phyloP scores from a whole-genome alignment of 1,140 invertebrate genomes.

The Agrilus planipennis region DNA sequence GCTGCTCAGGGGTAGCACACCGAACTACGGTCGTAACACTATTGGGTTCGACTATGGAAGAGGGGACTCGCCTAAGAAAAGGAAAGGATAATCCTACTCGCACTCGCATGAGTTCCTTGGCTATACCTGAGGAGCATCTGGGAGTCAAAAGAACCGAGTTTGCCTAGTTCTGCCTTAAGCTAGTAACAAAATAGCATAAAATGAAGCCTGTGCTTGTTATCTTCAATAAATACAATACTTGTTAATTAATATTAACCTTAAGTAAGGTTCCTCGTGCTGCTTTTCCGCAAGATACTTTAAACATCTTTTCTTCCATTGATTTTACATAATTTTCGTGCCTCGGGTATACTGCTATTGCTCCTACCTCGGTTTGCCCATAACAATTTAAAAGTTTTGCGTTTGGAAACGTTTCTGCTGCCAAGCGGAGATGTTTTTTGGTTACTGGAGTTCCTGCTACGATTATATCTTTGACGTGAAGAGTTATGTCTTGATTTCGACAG shows the following conservation, averaged over 20 bases:
- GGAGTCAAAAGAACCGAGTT: too few species aligned
- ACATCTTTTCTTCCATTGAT: slow-evolving; percentile 20
- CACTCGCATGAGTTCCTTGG: too few species aligned
- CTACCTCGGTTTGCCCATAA: slow-evolving; percentile 36
- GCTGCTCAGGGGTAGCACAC: too few species aligned
- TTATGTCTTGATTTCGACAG: too few species aligned
- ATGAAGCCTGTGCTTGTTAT: neutral
- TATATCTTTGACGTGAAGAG: too few species aligned
- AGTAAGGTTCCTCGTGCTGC: slow-evolving; percentile 27
- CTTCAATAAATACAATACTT: neutral
- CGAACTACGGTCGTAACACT: too few species aligned
- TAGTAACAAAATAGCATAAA: too few species aligned
- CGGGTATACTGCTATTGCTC: slow-evolving; percentile 13
- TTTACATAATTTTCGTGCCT: slow-evolving; percentile 8
- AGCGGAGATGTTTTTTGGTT: slow-evolving; percentile 20
- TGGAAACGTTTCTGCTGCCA: slow-evolving; percentile 28
- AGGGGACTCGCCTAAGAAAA: too few species aligned
- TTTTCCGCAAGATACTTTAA: slow-evolving; percentile 32
- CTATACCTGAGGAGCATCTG: too few species aligned
- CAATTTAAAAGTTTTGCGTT: slow-evolving; percentile 28
- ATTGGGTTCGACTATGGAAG: too few species aligned
- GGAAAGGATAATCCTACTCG: too few species aligned
- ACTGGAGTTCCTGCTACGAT: slow-evolving; percentile 31
- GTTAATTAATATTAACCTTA: slow-evolving; percentile 28
- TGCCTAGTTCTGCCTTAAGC: too few species aligned